Percentiles rank a stretch among this genome's conserved stretches.
phyloP scores from a whole-genome alignment of 2,113 vertebrate genomes.

The Zosterops pallidus region DNA sequence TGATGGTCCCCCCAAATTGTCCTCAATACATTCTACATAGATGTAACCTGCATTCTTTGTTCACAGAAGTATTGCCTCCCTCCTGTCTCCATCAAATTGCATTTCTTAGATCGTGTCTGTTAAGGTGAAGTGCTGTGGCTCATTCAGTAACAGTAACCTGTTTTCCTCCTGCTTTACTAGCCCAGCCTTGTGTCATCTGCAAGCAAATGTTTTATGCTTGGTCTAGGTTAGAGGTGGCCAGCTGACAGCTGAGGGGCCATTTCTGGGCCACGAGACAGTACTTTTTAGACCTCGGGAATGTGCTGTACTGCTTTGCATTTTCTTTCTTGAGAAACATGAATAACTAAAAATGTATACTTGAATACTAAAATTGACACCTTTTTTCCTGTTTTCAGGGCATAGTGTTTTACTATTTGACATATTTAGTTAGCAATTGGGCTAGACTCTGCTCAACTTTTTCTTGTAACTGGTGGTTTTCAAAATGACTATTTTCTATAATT shows the following conservation, averaged over 20 bases:
- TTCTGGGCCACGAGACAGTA: neutral
- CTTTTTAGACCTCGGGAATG: neutral
- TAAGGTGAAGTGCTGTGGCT: neutral
- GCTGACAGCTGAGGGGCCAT: neutral
- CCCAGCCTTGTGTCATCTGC: neutral
- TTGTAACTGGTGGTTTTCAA: conserved; percentile 14
- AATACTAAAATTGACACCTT: neutral
- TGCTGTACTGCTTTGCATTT: neutral
- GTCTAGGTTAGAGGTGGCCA: conserved; percentile 10
- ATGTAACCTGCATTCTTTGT: neutral
- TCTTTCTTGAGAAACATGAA: neutral
- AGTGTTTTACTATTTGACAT: neutral
- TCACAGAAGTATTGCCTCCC: neutral
- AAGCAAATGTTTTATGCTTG: neutral
- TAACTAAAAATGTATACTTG: neutral
- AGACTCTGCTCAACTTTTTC: neutral
- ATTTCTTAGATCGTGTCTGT: neutral
- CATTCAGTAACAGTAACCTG: neutral
- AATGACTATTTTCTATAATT: neutral
- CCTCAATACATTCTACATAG: neutral
- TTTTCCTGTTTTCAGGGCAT: neutral
- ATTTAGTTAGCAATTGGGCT: neutral
- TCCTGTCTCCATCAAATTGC: neutral
- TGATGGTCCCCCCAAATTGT: neutral
- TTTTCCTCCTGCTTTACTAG: neutral